Percentiles rank a stretch among this genome's conserved stretches.
These are phyloP conservation scores for Oreohelix idahoensis DNA, from an alignment of 1,140 invertebrate genomes.

Conservation along the genomic window DNA sequence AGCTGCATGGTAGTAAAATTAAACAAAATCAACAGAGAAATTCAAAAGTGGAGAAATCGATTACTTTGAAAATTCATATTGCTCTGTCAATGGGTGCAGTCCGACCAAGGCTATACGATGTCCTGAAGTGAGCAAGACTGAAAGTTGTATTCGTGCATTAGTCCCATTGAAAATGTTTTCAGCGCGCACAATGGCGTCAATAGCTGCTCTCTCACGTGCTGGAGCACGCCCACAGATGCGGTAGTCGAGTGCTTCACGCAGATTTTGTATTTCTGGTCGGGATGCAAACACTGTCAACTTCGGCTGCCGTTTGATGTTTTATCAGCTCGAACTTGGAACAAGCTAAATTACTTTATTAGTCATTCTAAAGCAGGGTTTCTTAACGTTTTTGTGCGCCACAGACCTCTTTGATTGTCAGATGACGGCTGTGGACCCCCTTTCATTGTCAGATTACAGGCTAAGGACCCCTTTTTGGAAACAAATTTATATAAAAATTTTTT, in stretches of 20 bases:
- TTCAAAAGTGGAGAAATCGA: background rate
- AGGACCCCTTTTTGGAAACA: too few relatives aligned
- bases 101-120: background rate
- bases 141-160: background rate
- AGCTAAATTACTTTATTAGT: too few relatives aligned
- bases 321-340: too few relatives aligned
- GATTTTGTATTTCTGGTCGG: too few relatives aligned
- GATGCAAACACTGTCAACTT: too few relatives aligned
- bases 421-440: too few relatives aligned
- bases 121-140: background rate
- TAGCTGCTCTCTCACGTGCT: background rate
- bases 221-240: background rate
- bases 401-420: too few relatives aligned
- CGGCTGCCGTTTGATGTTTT: too few relatives aligned
- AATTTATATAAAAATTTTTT: too few relatives aligned
- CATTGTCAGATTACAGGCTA: too few relatives aligned
- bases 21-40: background rate
- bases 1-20: background rate
- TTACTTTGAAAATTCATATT: constrained; percentile 5
- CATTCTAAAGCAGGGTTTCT: too few relatives aligned
- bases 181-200: background rate
- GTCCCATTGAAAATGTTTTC: background rate
- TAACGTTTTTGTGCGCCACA: too few relatives aligned
- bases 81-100: constrained; percentile 15
- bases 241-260: background rate